Base-by-base conservation (phyloP, 2,888 invertebrate genomes). In the Apodemia hepburni region DNA sequence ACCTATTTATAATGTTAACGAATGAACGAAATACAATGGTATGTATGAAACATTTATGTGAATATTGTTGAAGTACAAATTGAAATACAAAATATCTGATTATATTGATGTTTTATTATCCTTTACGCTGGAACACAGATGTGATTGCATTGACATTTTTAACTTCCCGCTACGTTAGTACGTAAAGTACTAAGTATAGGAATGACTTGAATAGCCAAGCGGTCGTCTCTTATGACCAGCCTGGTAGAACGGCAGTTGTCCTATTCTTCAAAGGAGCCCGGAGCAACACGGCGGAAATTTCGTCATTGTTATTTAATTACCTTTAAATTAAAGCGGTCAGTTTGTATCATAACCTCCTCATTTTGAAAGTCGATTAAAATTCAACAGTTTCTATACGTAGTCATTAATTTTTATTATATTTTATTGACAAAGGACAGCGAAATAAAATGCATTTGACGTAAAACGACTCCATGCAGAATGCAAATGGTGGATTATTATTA, bases 21-120 rank as follows among this genome's bases (percentile, higher is more conserved):
- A 42, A 42, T 42, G 42, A 42, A 42, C 42, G 42, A 42, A 42
- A 27, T 57, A 54, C 12, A 29, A 38, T 9, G n/a, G 18, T 61
- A 54, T 17, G 38, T 18, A 38, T 54, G 49, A 5, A 57, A 3
- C 27, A 54, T 22, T 3, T 17, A 11, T 60, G 79, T 70, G 71
- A 71, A 80, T 68, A 71, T 70, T 84, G 81, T 87, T 84, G 81
- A 86, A 89, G 88, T 89, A 89, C 89, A 89, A 89, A 83, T 51
- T 80, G 80, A 84, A 86, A 80, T 81, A 84, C 76, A 81, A 75
- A 84, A 84, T 84, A 84, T 85, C 84, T 78, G 76, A 82, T 74
- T 75, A 54, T 59, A 88, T 80, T 80, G 66, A 83, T 73, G 76
- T 90, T 89, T 89, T 75, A 88, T 79, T 49, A 12, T 38, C 38